Conservation (phyloP, 1,140 invertebrate species). For the Macrotrachela quadricornifera region DNA sequence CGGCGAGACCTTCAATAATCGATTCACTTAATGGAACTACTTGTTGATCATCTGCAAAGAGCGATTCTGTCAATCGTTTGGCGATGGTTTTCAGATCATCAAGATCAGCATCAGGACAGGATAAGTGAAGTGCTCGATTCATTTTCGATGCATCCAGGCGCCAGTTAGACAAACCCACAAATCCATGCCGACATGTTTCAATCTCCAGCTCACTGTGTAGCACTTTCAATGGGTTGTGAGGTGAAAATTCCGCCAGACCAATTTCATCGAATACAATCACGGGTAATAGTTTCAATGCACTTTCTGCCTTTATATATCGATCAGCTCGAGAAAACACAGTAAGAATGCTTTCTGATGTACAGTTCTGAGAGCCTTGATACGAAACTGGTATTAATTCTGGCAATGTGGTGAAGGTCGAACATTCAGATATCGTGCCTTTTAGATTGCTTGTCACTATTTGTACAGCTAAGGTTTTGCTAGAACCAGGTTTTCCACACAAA, state of each 20-base stretch:
- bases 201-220: constrained; percentile 13
- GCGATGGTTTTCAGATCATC: constrained; percentile 7
- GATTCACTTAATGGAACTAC: no score
- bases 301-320: background rate
- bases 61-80: no score
- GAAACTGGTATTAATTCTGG: constrained; percentile 11
- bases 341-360: constrained; percentile 13
- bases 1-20: constrained; percentile 12
- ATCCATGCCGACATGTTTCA: constrained; percentile 9
- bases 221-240: constrained; percentile 23
- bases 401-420: constrained; percentile 10
- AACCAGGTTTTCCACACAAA: constrained; percentile 15
- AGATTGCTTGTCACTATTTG: constrained; percentile 13
- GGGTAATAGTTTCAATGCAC: background rate
- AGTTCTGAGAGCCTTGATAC: constrained; percentile 14
- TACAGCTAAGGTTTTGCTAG: constrained; percentile 13
- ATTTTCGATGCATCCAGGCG: constrained; percentile 15
- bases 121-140: constrained; percentile 19
- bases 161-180: constrained; percentile 16
- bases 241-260: constrained; percentile 14
- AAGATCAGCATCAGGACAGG: constrained; percentile 16
- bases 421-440: constrained; percentile 11
- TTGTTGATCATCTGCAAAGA: no score
- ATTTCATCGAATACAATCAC: constrained; percentile 11
- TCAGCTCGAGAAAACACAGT: constrained; percentile 13